Conservation (phyloP, 2,113 vertebrate species). For the Narcine bancroftii region DNA sequence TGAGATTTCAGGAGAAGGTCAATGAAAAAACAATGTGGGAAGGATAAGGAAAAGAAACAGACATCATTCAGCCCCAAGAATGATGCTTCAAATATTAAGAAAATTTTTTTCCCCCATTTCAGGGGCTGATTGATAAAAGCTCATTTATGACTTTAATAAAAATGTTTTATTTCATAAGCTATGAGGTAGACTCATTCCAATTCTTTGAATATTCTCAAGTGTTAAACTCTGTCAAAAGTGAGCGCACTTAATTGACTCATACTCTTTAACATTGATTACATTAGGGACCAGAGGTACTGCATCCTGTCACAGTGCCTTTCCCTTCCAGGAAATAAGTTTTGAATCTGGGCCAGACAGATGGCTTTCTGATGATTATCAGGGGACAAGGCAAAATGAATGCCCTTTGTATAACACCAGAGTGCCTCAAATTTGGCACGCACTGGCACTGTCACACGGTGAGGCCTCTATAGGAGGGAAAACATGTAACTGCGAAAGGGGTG, state of each 20-base stretch:
- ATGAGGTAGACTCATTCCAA: slow-evolving; percentile 11
- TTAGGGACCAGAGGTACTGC: slow-evolving; percentile 22
- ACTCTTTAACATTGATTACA: slow-evolving; percentile 17
- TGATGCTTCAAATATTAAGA: background rate
- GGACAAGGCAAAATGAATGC: slow-evolving; percentile 27
- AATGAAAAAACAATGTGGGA: background rate
- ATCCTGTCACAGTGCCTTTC: slow-evolving; percentile 20
- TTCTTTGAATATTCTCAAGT: background rate
- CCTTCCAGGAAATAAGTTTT: slow-evolving; percentile 33
- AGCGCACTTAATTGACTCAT: slow-evolving; percentile 25
- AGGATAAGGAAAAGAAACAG: background rate
- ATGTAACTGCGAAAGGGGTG: background rate
- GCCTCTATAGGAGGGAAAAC: background rate
- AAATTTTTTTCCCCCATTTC: background rate
- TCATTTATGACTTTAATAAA: background rate
- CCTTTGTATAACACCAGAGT: slow-evolving; percentile 27
- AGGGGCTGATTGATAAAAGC: background rate
- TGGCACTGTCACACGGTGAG: background rate
- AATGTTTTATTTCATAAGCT: slow-evolving; percentile 1
- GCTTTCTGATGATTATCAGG: slow-evolving; percentile 22
- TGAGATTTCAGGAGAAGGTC: background rate
- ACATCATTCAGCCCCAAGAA: too few relatives aligned
- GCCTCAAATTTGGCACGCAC: slow-evolving; percentile 24
- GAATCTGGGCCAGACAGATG: slow-evolving; percentile 28
- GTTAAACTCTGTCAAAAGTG: slow-evolving; percentile 22